Base-by-base conservation (phyloP, 2,888 invertebrate species). In the Chrysotoxum bicinctum region DNA sequence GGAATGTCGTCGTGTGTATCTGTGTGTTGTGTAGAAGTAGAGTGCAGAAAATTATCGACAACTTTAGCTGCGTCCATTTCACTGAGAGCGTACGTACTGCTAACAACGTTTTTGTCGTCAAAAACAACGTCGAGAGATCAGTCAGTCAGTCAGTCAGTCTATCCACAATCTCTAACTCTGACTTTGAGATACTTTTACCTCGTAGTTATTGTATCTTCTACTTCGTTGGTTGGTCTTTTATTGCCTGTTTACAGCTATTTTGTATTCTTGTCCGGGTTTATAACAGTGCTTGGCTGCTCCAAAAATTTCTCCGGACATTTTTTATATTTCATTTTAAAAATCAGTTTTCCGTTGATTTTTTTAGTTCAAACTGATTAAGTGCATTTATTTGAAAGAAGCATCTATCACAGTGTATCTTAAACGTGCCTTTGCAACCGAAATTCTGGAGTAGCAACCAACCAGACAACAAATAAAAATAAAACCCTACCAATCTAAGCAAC, bases 51-150 rank as follows among this genome's bases (percentile, higher is more conserved):
- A 85, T 52, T 76, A 66, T 77, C 73, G 72, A 77, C 62, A 75
- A 73, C 56, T 72, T 60, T 21, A 77, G 40, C 70, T 37, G 81
- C 76, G 76, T 85, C 85, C 85, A 85, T 85, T 85, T 85, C 85
- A 85, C 85, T 68, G 85, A 85, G 85, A 85, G 72, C 76, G 56
- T 69, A 77, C 85, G 76, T 80, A 80, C 66, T 66, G 69, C 80
- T 43, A 84, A 80, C 80, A 84, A 45, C 81, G 81, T 81, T 85
- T 80, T 62, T 43, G 66, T 56, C 78, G 54, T 69, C 43, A 19
- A 69, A 23, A 69, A n/a, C 52, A 35, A 26, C 50, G 37, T 50
- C 50, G 50, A 66, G 73, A 79, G 66, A 76, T 68, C 68, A 73
- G 69, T 74, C 62, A 32, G 74, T 70, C 48, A 72, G 48, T 26